A percentile compares a stretch with the other conserved stretches of the same genome.
Conservation (phyloP, 37 sponge, comb jelly and placozoan species). For the Crambe crambe region DNA sequence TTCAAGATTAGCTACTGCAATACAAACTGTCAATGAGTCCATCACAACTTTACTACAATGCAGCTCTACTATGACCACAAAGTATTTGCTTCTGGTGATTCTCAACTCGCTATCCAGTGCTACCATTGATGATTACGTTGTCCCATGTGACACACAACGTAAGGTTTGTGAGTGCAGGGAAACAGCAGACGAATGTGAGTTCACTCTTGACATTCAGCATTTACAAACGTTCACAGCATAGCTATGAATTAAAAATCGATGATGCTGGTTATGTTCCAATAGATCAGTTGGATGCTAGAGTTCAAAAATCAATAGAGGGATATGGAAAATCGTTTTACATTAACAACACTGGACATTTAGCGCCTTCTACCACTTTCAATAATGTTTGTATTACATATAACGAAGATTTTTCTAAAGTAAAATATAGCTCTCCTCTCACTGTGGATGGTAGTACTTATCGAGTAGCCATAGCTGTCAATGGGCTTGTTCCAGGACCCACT, state of each 20-base stretch:
- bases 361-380: not conserved
- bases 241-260: not conserved
- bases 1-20: too few relatives aligned
- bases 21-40: too few relatives aligned
- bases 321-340: slow-evolving; percentile 12
- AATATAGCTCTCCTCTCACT: slow-evolving; percentile 40
- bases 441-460: slow-evolving; percentile 56
- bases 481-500: slow-evolving; percentile 57
- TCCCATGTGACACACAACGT: slow-evolving; percentile 15
- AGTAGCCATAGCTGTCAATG: slow-evolving; percentile 46
- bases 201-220: slow-evolving; percentile 46
- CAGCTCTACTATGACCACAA: too few relatives aligned
- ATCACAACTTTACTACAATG: too few relatives aligned
- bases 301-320: not conserved
- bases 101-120: not conserved
- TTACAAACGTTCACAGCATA: slow-evolving; percentile 54
- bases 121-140: slow-evolving; percentile 4
- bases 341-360: slow-evolving; percentile 2
- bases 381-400: slow-evolving; percentile 12
- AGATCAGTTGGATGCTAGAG: not conserved
- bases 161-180: slow-evolving; percentile 29
- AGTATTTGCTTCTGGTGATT: too few relatives aligned
- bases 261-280: not conserved
- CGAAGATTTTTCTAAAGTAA: not conserved
- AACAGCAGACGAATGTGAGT: slow-evolving; percentile 23